A percentile compares a stretch with the other conserved stretches of the same genome.
Evolutionary conservation across 2,797 vertebrate species (phyloP).

Genomic region (Anguilla anguilla): DNA sequence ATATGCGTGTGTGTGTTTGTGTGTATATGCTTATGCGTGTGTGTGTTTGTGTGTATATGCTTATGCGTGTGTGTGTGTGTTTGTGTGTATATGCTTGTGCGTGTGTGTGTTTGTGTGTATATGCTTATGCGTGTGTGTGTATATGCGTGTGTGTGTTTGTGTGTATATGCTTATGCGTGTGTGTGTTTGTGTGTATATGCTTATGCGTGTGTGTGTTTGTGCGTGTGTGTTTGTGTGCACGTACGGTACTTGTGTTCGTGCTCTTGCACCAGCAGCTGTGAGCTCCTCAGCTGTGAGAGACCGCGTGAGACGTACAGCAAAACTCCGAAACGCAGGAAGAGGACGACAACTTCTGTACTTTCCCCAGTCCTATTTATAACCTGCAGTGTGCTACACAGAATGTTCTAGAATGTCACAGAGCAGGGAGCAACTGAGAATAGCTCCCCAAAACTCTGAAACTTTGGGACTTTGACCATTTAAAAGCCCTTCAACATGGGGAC

Average conservation of each 20-base stretch:
- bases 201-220: no score
- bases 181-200: no score
- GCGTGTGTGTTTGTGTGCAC: background rate
- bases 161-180: background rate
- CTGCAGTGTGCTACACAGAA: background rate
- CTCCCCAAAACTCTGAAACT: background rate
- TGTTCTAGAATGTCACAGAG: background rate
- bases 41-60: no score
- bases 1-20: no score
- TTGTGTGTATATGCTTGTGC: no score
- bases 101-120: background rate
- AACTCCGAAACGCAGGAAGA: background rate
- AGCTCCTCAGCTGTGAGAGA: background rate
- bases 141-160: no score
- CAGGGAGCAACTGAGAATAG: background rate
- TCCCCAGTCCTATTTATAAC: background rate
- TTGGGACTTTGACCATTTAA: background rate
- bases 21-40: no score
- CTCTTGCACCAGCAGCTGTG: slow-evolving; percentile 12
- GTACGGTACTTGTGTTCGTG: background rate
- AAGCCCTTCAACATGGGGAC: no score
- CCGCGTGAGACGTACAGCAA: background rate
- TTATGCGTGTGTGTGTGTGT: no score
- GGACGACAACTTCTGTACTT: background rate
- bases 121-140: background rate